Conservation (phyloP, 2,797 vertebrate genomes). For the Telmatherina bonti region DNA sequence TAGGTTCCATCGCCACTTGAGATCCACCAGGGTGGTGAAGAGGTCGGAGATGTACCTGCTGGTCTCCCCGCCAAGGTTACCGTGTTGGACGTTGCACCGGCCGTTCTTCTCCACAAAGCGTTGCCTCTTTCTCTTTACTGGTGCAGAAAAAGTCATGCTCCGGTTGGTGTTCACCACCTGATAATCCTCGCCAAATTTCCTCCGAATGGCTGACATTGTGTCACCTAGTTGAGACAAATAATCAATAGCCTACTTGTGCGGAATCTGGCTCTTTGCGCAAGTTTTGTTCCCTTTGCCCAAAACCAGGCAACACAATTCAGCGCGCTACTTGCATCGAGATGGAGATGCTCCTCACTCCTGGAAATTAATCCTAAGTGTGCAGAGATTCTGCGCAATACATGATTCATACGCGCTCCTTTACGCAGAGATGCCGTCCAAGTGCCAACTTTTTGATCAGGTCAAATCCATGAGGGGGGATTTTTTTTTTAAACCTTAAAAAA, state of each 20-base stretch:
- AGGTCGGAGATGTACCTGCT: slow-evolving; percentile 92
- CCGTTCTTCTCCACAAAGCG: slow-evolving; percentile 95
- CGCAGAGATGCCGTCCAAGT: slow-evolving; percentile 37
- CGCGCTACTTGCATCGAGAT: slow-evolving; percentile 49
- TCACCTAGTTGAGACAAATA: slow-evolving; percentile 13
- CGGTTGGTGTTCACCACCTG: slow-evolving; percentile 85
- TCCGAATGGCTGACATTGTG: slow-evolving; percentile 85
- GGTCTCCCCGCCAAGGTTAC: slow-evolving; percentile 91
- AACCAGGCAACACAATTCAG: slow-evolving; percentile 43
- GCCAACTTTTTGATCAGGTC: slow-evolving; percentile 59
- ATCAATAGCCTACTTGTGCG: slow-evolving; percentile 26
- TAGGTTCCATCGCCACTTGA: slow-evolving; percentile 96
- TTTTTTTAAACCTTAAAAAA: background rate
- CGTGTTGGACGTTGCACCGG: slow-evolving; percentile 93
- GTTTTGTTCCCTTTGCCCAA: slow-evolving; percentile 48
- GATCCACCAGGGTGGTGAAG: slow-evolving; percentile 93
- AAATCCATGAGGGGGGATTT: slow-evolving; percentile 1
- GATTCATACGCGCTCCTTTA: slow-evolving; percentile 37
- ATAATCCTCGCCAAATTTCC: slow-evolving; percentile 92
- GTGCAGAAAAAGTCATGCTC: slow-evolving; percentile 76
- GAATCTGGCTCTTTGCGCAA: slow-evolving; percentile 61
- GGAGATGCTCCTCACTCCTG: slow-evolving; percentile 56
- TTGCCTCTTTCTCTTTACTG: slow-evolving; percentile 86
- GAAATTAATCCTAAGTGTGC: slow-evolving; percentile 44
- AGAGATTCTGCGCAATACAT: slow-evolving; percentile 70